A percentile compares a stretch with the other conserved stretches of the same genome.
phyloP scores from a whole-genome alignment of 2,113 vertebrate genomes.

The Sialia sialis region DNA sequence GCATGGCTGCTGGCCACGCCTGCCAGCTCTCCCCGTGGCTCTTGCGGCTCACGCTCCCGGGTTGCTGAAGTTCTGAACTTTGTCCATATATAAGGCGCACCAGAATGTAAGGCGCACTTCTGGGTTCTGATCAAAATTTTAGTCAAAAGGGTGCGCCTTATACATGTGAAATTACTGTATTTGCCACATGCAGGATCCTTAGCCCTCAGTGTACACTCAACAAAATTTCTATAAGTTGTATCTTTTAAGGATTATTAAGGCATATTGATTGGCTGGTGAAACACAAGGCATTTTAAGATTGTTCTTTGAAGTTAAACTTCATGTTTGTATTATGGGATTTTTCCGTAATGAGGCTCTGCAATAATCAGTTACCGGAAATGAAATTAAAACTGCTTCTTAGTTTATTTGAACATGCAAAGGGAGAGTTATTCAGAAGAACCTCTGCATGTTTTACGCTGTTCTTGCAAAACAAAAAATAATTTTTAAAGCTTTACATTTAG shows the following conservation, averaged over 20 bases:
- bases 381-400: background rate
- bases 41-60: too few relatives aligned
- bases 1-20: too few relatives aligned
- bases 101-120: too few relatives aligned
- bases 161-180: too few relatives aligned
- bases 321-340: rapidly evolving
- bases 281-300: background rate
- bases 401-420: background rate
- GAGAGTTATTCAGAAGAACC: background rate
- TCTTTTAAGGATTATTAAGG: background rate
- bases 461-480: background rate
- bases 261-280: rapidly evolving
- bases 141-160: too few relatives aligned
- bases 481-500: background rate
- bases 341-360: background rate
- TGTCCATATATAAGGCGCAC: too few relatives aligned
- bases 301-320: background rate
- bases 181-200: background rate
- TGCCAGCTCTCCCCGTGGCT: too few relatives aligned
- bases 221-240: rapidly evolving
- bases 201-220: background rate
- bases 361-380: background rate
- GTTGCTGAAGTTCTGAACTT: too few relatives aligned
- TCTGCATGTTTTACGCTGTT: background rate
- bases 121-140: too few relatives aligned